Percentiles rank a stretch among this genome's conserved stretches.
These are phyloP conservation scores for Pemphredon lugubris DNA, from an alignment of 2,888 invertebrate genomes.

Conservation along the genomic window DNA sequence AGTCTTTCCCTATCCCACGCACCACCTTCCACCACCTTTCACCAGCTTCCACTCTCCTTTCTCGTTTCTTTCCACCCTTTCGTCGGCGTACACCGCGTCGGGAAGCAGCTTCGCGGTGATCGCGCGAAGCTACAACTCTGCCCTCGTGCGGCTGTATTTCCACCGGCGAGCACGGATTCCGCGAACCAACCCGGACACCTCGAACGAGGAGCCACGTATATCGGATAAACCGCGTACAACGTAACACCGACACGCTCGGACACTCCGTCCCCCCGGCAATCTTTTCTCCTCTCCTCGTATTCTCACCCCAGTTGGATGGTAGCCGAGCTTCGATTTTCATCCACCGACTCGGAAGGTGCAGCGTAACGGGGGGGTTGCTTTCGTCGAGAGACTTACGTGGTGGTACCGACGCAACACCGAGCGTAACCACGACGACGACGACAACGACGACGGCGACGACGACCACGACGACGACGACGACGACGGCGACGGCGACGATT, in stretches of 20 bases:
- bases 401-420: conserved; percentile 3
- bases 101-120: conserved; percentile 7
- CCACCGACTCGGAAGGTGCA: no score
- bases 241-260: no score
- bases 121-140: conserved; percentile 53
- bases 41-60: conserved; percentile 16
- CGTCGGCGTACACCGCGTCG: background rate
- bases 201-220: background rate
- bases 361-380: no score
- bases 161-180: conserved; percentile 5
- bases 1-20: conserved; percentile 30
- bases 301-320: no score
- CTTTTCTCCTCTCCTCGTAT: background rate
- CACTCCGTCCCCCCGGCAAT: no score
- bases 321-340: no score
- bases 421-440: conserved; percentile 38
- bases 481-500: conserved; percentile 4
- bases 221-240: no score
- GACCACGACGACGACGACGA: conserved; percentile 12
- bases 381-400: background rate
- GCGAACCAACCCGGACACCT: no score
- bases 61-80: conserved; percentile 6
- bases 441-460: conserved; percentile 12
- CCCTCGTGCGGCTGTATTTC: conserved; percentile 52
- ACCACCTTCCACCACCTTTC: conserved; percentile 6